Conservation (phyloP, 2,888 invertebrate species). For the Dorcus parallelipipedus region DNA sequence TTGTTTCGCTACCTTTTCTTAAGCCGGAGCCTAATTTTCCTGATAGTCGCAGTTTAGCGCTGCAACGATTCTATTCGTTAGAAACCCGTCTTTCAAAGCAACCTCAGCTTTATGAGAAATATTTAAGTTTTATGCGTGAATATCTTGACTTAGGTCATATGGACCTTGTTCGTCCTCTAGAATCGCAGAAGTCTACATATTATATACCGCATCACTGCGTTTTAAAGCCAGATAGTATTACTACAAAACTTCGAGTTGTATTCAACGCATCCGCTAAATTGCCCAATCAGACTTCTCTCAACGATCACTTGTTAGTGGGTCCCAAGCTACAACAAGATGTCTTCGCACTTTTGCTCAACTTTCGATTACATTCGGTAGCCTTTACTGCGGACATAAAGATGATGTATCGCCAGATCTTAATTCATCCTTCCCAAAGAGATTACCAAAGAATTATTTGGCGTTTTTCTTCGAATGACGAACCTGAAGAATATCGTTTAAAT, state of each 20-base stretch:
- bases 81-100: not conserved
- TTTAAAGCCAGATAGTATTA: not conserved
- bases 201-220: not conserved
- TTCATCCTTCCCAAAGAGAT: constrained; percentile 3
- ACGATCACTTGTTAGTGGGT: constrained; percentile 11
- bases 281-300: constrained; percentile 1
- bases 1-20: not conserved
- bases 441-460: constrained; percentile 12
- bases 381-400: constrained; percentile 17
- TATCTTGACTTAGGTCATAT: not conserved
- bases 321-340: constrained; percentile 6
- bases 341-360: constrained; percentile 10
- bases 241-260: constrained; percentile 4
- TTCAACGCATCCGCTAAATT: constrained; percentile 7
- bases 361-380: constrained; percentile 11
- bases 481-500: constrained; percentile 6
- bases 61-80: not conserved
- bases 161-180: not conserved
- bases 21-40: not conserved
- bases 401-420: constrained; percentile 15
- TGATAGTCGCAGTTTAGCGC: not conserved
- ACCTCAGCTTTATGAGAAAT: not conserved
- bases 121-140: not conserved
- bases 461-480: not conserved
- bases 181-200: not conserved